Base-by-base conservation (phyloP, 2,113 vertebrate species). In the Atherinomorus stipes region DNA sequence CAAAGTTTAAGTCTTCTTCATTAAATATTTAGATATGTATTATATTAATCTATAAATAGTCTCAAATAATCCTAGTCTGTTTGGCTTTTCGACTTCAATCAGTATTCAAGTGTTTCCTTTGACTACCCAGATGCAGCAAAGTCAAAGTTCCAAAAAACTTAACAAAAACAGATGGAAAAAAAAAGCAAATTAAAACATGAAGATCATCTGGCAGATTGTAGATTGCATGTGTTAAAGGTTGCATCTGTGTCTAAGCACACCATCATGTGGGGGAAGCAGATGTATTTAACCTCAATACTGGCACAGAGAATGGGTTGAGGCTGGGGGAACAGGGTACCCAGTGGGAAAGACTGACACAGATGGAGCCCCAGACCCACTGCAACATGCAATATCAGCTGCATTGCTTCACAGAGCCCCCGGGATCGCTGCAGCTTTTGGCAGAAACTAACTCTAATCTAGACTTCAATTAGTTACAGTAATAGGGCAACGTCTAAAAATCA, bases 381-480 rank as follows among this genome's bases (percentile, higher is more conserved):
- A 75, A 78, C 73, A 71, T 66, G 90, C 58, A n/a, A 73, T 77
- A 89, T 90, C 87, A 91, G 87, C 87, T 90, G 91, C 77, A 85
- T 71, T 61, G 80, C 88, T 88, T 70, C 54, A 81, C 65, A 77
- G 71, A 63, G 67, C 88, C 86, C 83, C 56, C 49, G 90, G 87
- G 90, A 89, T 76, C 64, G 50, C 63, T 0, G 0, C 47, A 85
- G 80, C 59, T 85, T 76, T 66, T 85, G 83, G 86, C 89, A 81
- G 87, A 83, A 84, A 83, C 47, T 54, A 80, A 72, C 63, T 71
- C 56, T 72, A 75, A 81, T 88, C 82, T 72, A 84, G 81, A 84
- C 76, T 75, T 81, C 74, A 90, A 89, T 91, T 89, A 84, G 83
- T 79, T 84, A n/a, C n/a, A n/a, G n/a, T n/a, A 90, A 91, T 84